Base-by-base conservation (phyloP, 2,797 vertebrate genomes). In the Poecilia velifera region DNA sequence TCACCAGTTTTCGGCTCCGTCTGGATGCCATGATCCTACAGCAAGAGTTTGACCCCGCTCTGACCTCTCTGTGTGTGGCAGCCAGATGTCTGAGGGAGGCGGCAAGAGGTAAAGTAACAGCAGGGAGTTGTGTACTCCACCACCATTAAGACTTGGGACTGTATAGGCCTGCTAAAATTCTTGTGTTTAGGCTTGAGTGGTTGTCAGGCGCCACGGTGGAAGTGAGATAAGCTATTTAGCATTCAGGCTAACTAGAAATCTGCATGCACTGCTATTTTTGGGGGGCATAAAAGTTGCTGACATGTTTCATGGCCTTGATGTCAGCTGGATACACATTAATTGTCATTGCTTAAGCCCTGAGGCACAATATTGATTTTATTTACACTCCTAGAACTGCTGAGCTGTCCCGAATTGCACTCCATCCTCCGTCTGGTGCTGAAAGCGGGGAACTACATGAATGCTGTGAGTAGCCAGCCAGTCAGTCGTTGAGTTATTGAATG, bases 361-460 rank as follows among this genome's bases (percentile, higher is more conserved):
- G 55, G 70, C 64, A 36, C 13, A 68, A 64, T 78, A 79, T 76
- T 86, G 45, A 82, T 80, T 81, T 59, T 86, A 72, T 76, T 82
- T 74, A 20, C 82, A 74, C 34, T 79, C 74, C 2, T 83, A 97
- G 96, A 97, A 88, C 89, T 97, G 88, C 93, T 96, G 91, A 96
- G 93, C 82, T 96, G 96, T 90, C 94, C 94, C 16, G 95, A 96
- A 88, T 88, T 97, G 73, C 96, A 97, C 89, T 95, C 94, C 82
- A 96, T 97, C 84, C 93, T 97, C 51, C 94, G 96, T 2, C 90
- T 97, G 92, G 96, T 97, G 86, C 95, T 97, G 88, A 97, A 95
- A 89, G 96, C 96, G 1, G 96, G 96, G 45, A 97, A 97, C 93
- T 97, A 97, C 73, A 97, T 97, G 96, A 97, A 97, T 72, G 96